A percentile compares a stretch with the other conserved stretches of the same genome.
phyloP scores from a whole-genome alignment of 2,113 vertebrate species.

The Scomber scombrus region DNA sequence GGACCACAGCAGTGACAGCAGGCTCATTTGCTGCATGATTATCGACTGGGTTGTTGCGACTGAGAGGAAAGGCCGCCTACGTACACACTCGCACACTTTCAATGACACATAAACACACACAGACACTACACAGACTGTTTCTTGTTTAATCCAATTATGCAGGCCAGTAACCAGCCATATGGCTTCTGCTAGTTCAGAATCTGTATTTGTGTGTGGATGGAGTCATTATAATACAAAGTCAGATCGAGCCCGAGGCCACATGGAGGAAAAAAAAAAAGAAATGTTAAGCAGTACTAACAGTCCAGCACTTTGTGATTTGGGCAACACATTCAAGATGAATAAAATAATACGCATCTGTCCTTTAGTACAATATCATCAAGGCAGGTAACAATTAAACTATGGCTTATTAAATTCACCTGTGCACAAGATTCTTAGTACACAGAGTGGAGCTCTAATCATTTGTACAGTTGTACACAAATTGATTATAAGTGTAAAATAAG shows the following conservation, averaged over 20 bases:
- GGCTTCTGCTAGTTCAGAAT: constrained; percentile 58
- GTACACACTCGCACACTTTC: constrained; percentile 28
- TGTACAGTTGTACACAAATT: no score
- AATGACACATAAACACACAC: constrained; percentile 16
- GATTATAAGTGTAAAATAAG: no score
- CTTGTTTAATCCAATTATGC: constrained; percentile 73
- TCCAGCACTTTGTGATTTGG: neutral
- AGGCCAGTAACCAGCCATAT: constrained; percentile 74
- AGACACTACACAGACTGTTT: constrained; percentile 35
- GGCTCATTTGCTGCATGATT: constrained; percentile 81
- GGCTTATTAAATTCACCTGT: no score
- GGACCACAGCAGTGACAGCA: constrained; percentile 70
- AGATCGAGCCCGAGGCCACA: constrained; percentile 24
- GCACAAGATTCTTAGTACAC: no score
- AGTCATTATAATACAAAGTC: constrained; percentile 60
- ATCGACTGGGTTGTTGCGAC: constrained; percentile 69
- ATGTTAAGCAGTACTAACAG: constrained; percentile 26
- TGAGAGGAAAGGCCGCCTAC: constrained; percentile 56
- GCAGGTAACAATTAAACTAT: no score
- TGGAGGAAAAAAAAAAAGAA: constrained; percentile 34
- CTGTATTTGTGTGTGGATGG: constrained; percentile 31
- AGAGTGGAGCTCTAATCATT: no score
- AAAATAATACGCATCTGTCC: neutral
- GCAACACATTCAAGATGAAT: constrained; percentile 14
- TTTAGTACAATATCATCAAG: no score